Conservation (phyloP, 2,888 invertebrate genomes). For the Drosophila algonquin region DNA sequence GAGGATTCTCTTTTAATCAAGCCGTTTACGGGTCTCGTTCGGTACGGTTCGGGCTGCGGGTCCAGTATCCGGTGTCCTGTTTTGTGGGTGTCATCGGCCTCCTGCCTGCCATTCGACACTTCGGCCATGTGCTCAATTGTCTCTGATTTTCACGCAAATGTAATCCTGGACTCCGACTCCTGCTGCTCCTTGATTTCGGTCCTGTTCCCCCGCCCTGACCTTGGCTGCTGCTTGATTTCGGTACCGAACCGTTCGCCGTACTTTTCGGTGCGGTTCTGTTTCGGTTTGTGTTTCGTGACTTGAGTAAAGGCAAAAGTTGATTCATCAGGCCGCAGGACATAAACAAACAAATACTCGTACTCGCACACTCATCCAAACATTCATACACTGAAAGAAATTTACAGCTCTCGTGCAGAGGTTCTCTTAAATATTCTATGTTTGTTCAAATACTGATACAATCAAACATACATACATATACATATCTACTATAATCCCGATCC, state of each 20-base stretch:
- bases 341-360: conserved; percentile 21
- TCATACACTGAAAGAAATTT: background rate
- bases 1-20: conserved; percentile 51
- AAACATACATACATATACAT: too few species aligned
- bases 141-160: conserved; percentile 75
- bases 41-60: conserved; percentile 12
- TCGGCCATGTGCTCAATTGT: conserved; percentile 61
- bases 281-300: conserved; percentile 77
- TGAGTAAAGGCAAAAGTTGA: conserved; percentile 78
- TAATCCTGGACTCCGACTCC: conserved; percentile 62
- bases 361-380: background rate
- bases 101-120: conserved; percentile 19
- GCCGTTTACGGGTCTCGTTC: conserved; percentile 10
- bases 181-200: conserved; percentile 45
- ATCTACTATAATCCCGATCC: background rate
- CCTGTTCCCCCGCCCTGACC: background rate
- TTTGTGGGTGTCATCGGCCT: conserved; percentile 18
- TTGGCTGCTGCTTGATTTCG: conserved; percentile 11
- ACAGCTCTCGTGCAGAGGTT: background rate
- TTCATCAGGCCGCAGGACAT: conserved; percentile 77
- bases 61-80: conserved; percentile 5
- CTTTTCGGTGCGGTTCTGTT: conserved; percentile 42
- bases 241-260: conserved; percentile 8
- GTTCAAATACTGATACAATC: background rate
- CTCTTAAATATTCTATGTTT: background rate